Conservation (phyloP, 2,797 vertebrate genomes). For the Menidia menidia region DNA sequence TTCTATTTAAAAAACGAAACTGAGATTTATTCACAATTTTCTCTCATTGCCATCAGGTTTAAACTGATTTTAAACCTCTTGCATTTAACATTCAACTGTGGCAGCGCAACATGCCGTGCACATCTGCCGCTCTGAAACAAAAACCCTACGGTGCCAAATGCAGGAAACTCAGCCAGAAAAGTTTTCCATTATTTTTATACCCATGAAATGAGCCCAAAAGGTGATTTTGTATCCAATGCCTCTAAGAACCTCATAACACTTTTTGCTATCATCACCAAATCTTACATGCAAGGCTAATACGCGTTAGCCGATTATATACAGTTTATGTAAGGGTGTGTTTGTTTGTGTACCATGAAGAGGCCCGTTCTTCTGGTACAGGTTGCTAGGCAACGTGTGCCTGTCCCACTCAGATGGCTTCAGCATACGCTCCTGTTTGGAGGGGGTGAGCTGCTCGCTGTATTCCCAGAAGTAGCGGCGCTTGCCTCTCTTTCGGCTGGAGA, state of each 20-base stretch:
- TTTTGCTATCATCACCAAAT: not conserved
- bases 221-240: conserved; percentile 1
- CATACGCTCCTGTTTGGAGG: conserved; percentile 94
- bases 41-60: not conserved
- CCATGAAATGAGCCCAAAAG: no score
- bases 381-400: conserved; percentile 96
- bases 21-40: no score
- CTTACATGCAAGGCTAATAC: not conserved
- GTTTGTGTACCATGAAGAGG: conserved; percentile 91
- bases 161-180: no score
- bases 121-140: no score
- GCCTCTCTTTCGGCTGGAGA: conserved; percentile 91
- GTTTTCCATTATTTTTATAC: no score
- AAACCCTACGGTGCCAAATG: no score
- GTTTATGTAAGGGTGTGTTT: conserved; percentile 24
- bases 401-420: conserved; percentile 96
- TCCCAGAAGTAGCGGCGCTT: conserved; percentile 99
- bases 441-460: conserved; percentile 95
- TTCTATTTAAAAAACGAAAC: no score
- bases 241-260: not conserved
- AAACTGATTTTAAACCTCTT: no score
- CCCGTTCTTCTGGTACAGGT: conserved; percentile 98
- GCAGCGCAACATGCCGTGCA: no score
- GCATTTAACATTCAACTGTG: no score
- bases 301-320: not conserved